Evolutionary conservation across 2,888 invertebrate species (phyloP).

Genomic region (Silvanus unidentatus): DNA sequence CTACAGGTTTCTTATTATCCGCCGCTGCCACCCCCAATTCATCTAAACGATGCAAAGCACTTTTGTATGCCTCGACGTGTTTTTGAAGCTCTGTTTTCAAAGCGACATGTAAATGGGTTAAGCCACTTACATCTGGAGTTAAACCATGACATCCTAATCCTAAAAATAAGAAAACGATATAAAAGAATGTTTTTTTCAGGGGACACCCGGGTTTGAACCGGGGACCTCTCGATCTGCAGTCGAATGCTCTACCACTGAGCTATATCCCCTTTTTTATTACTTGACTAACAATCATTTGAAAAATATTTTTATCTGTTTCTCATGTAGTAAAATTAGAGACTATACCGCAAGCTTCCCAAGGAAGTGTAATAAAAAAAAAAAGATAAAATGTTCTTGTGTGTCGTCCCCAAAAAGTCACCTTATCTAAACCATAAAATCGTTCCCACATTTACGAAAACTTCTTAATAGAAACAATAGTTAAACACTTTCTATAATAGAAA

Average conservation of each 20-base stretch:
- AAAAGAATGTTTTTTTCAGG: constrained; percentile 39
- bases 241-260: constrained; percentile 70
- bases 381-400: no score
- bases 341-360: no score
- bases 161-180: constrained; percentile 30
- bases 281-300: not conserved
- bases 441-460: no score
- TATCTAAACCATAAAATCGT: no score
- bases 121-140: constrained; percentile 57
- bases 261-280: constrained; percentile 58
- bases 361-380: no score
- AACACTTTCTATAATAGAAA: no score
- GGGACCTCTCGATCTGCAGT: constrained; percentile 73
- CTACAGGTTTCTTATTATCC: constrained; percentile 57
- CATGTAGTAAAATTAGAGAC: no score
- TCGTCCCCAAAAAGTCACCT: no score
- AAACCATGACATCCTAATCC: constrained; percentile 82
- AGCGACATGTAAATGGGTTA: constrained; percentile 75
- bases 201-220: constrained; percentile 71
- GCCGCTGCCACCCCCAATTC: constrained; percentile 58
- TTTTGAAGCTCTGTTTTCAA: constrained; percentile 77
- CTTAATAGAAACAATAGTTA: no score
- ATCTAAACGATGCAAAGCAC: constrained; percentile 80
- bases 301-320: no score
- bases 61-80: constrained; percentile 80